A percentile compares a stretch with the other conserved stretches of the same genome.
phyloP scores from a whole-genome alignment of 2,888 invertebrate genomes.

The Agonopterix subpropinquella region DNA sequence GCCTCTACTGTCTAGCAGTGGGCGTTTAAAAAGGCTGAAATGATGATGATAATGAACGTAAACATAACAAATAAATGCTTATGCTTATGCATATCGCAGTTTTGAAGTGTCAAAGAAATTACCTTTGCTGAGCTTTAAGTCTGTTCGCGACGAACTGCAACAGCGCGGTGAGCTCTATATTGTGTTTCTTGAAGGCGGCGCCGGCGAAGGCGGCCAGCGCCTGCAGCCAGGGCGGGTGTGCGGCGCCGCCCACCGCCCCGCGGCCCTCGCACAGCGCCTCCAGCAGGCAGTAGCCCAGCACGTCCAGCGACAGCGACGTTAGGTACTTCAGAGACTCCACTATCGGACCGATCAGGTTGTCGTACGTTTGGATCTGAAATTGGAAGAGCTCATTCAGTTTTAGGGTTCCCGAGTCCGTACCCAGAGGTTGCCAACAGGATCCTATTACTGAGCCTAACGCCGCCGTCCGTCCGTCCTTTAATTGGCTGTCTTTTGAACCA shows the following conservation, averaged over 20 bases:
- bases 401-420: no score
- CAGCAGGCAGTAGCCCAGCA: conserved; percentile 95
- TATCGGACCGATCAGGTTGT: conserved; percentile 96
- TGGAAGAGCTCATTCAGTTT: not conserved
- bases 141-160: conserved; percentile 98
- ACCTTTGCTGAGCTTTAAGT: conserved; percentile 97
- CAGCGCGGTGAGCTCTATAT: conserved; percentile 95
- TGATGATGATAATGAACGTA: no score
- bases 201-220: conserved; percentile 97
- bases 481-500: not conserved
- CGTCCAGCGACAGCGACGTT: conserved; percentile 96
- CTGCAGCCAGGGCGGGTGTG: conserved; percentile 95
- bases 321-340: conserved; percentile 98
- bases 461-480: not conserved
- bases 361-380: conserved; percentile 91
- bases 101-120: no score
- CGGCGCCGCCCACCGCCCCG: conserved; percentile 83
- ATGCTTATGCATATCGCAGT: no score
- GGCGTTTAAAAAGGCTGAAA: no score
- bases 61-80: no score
- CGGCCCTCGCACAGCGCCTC: conserved; percentile 81
- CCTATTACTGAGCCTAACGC: not conserved
- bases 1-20: no score
- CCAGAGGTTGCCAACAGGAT: not conserved
- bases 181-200: conserved; percentile 97